Evolutionary conservation across 2,888 invertebrate species (phyloP).

Genomic region (Antheraea assamensis): DNA sequence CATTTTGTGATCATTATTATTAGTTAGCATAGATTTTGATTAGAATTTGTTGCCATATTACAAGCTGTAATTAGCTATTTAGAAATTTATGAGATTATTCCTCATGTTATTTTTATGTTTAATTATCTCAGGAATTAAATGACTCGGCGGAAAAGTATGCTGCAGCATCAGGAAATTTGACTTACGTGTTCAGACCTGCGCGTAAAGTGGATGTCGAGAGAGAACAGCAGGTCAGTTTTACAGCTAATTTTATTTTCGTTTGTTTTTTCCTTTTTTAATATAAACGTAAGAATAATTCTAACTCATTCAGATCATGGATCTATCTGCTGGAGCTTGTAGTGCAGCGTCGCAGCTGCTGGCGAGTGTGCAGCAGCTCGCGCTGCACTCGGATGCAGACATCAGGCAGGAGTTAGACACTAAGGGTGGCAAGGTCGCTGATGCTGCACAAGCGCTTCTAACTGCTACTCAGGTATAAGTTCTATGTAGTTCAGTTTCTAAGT

Average conservation of each 20-base stretch:
- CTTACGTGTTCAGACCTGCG: constrained; percentile 26
- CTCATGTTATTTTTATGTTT: not conserved
- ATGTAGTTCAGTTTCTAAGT: too few relatives aligned
- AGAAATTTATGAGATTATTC: not conserved
- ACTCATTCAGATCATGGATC: constrained; percentile 19
- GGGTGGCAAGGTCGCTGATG: constrained; percentile 35
- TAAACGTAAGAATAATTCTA: not conserved
- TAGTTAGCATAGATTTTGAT: too few relatives aligned
- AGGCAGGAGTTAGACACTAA: constrained; percentile 27
- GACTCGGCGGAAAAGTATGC: constrained; percentile 31
- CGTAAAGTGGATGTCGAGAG: constrained; percentile 15
- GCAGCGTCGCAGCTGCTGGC: constrained; percentile 37
- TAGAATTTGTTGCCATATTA: too few relatives aligned
- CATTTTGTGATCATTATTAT: too few relatives aligned
- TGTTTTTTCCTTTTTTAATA: not conserved
- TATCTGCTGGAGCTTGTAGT: constrained; percentile 15
- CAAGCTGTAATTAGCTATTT: not conserved
- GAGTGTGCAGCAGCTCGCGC: constrained; percentile 36
- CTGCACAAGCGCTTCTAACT: constrained; percentile 36
- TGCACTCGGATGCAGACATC: constrained; percentile 21
- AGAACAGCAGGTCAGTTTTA: constrained; percentile 20
- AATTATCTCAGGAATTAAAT: constrained; percentile 34
- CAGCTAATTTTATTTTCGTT: not conserved
- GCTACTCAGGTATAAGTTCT: constrained; percentile 38
- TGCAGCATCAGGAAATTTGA: constrained; percentile 29